A percentile compares a stretch with the other conserved stretches of the same genome.
These are phyloP conservation scores for Eristalis tenax DNA, from an alignment of 2,888 invertebrate species.

Conservation along the genomic window DNA sequence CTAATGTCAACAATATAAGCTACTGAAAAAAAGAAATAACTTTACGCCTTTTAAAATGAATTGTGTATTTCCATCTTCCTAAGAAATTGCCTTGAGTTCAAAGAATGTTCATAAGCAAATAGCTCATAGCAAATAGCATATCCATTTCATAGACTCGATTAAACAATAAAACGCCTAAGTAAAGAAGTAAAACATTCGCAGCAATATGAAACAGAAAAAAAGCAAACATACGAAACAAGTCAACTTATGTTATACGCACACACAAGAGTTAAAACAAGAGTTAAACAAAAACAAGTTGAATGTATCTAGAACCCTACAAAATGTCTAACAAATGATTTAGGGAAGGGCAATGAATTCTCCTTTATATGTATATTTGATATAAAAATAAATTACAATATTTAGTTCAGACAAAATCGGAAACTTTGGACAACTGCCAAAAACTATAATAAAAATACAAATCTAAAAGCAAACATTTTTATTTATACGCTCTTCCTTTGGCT, in stretches of 20 bases:
- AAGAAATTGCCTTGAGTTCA: neutral
- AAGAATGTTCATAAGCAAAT: neutral
- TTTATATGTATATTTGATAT: slow-evolving; percentile 37
- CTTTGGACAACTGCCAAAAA: slow-evolving; percentile 47
- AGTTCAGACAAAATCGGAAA: slow-evolving; percentile 34
- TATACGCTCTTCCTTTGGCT: slow-evolving; percentile 13
- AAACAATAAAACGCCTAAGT: neutral
- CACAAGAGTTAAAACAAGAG: neutral
- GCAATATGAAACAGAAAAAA: neutral
- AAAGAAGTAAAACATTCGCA: neutral
- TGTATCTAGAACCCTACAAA: neutral
- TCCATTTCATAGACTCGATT: neutral
- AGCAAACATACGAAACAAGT: neutral
- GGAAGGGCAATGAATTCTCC: slow-evolving; percentile 46
- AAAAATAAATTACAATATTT: slow-evolving; percentile 54
- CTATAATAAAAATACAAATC: slow-evolving; percentile 49
- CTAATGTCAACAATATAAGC: neutral
- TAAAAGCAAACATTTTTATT: slow-evolving; percentile 50
- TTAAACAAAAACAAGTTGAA: neutral
- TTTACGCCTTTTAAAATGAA: neutral
- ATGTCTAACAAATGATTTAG: neutral
- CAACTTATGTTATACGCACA: neutral
- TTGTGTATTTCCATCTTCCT: neutral
- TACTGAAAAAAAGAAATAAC: neutral
- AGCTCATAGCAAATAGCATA: neutral